phyloP scores from a whole-genome alignment of 2,888 invertebrate species.

The Encarsia formosa region DNA sequence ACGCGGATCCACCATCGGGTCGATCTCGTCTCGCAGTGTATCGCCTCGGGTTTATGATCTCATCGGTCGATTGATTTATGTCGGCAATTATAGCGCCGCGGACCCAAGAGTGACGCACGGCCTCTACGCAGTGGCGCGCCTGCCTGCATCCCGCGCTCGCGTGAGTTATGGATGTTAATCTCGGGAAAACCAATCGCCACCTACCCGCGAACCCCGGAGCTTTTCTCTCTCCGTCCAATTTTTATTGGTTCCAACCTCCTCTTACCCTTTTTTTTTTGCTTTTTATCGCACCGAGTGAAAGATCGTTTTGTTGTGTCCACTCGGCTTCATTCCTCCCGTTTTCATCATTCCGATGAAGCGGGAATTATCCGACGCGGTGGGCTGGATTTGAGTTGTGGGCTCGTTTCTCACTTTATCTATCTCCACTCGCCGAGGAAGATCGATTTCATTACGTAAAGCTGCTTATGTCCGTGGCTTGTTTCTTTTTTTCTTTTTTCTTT shows the following conservation, averaged over 20 bases:
- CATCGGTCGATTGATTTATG: slow-evolving; percentile 52
- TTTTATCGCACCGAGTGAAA: neutral
- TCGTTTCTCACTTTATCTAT: neutral
- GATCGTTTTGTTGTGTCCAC: neutral
- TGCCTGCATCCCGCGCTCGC: slow-evolving; percentile 39
- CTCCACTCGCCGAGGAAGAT: neutral
- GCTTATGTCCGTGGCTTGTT: neutral
- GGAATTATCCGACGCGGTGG: too few species aligned
- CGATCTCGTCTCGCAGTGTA: slow-evolving; percentile 43
- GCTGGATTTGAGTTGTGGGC: too few species aligned
- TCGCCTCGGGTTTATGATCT: slow-evolving; percentile 51
- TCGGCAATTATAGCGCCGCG: slow-evolving; percentile 50
- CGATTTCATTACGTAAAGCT: slow-evolving; percentile 10
- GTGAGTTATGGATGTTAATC: slow-evolving; percentile 51
- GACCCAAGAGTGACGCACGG: too few species aligned
- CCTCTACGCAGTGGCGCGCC: slow-evolving; percentile 49
- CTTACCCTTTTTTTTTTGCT: slow-evolving; percentile 8
- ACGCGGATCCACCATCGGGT: too few species aligned
- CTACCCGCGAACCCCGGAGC: slow-evolving; percentile 6
- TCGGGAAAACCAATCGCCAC: slow-evolving; percentile 44
- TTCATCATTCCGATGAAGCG: too few species aligned
- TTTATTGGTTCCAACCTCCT: slow-evolving; percentile 1
- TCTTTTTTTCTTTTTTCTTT: neutral
- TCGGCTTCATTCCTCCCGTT: slow-evolving; percentile 13
- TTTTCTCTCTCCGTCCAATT: slow-evolving; percentile 1